phyloP scores from a whole-genome alignment of 2,797 vertebrate species.

The Cheirogaleus major region DNA sequence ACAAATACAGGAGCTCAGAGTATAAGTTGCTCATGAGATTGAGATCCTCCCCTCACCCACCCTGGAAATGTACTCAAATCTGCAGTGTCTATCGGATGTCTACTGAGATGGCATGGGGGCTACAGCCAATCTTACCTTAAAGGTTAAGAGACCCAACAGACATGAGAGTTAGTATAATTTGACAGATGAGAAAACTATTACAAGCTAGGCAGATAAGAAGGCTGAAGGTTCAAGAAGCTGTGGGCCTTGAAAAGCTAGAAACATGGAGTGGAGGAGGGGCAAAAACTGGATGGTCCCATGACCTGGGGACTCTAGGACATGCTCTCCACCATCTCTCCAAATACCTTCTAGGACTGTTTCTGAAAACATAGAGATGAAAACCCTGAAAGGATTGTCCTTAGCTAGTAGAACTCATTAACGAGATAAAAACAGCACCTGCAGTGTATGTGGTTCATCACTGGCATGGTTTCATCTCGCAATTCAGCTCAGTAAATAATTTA shows the following conservation, averaged over 20 bases:
- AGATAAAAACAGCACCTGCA: background rate
- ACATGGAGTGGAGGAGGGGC: background rate
- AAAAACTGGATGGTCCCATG: background rate
- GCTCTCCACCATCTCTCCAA: background rate
- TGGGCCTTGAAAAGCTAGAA: background rate
- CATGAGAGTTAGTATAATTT: background rate
- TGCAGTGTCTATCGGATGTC: background rate
- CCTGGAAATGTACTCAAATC: background rate
- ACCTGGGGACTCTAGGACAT: background rate
- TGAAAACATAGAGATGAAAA: slow-evolving; percentile 10
- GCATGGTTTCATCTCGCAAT: background rate
- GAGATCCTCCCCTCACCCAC: background rate
- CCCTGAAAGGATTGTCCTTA: background rate
- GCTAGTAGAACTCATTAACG: background rate
- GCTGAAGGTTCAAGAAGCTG: background rate
- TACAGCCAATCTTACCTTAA: background rate
- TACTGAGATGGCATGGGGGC: background rate
- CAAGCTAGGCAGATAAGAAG: background rate
- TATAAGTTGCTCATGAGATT: background rate
- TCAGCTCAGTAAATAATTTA: slow-evolving; percentile 21
- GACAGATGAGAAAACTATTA: background rate
- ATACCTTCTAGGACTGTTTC: background rate
- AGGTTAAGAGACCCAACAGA: background rate
- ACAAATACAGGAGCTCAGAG: background rate
- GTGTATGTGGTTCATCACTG: background rate